phyloP scores from a whole-genome alignment of 2,113 vertebrate genomes.

The Sceloporus tristichus region DNA sequence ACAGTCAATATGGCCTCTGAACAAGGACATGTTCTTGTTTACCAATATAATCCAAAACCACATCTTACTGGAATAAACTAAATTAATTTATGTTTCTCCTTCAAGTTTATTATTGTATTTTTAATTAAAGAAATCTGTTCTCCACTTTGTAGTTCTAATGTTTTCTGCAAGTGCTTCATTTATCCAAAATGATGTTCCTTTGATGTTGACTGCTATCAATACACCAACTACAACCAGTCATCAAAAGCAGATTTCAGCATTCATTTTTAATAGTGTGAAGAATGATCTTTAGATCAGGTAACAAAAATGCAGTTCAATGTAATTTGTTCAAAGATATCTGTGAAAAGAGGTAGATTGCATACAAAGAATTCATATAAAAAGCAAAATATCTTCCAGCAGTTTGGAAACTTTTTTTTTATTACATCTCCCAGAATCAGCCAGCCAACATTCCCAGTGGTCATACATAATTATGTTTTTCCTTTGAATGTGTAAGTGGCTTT shows the following conservation, averaged over 20 bases:
- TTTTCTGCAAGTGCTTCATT: neutral
- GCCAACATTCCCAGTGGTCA: too few species aligned
- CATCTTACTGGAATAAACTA: neutral
- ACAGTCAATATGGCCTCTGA: too few species aligned
- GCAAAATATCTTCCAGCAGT: neutral
- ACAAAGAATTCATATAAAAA: neutral
- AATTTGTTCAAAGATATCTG: neutral
- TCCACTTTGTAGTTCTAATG: neutral
- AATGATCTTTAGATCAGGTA: neutral
- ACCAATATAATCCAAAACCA: neutral
- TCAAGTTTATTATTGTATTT: neutral
- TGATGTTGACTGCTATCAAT: neutral
- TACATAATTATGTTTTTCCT: neutral
- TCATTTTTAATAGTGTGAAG: neutral
- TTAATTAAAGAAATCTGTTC: neutral
- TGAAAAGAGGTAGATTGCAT: slow-evolving; percentile 9
- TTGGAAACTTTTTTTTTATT: too few species aligned
- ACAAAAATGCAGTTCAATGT: neutral
- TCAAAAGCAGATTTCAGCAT: slow-evolving; percentile 5
- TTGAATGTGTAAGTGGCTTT: neutral
- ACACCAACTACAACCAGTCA: neutral
- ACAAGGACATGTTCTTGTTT: neutral
- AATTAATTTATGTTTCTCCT: neutral
- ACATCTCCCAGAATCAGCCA: too few species aligned
- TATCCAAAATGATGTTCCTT: neutral